Percentiles rank a stretch among this genome's conserved stretches.
Conservation (phyloP, 2,113 vertebrate species). For the Menidia beryllina region DNA sequence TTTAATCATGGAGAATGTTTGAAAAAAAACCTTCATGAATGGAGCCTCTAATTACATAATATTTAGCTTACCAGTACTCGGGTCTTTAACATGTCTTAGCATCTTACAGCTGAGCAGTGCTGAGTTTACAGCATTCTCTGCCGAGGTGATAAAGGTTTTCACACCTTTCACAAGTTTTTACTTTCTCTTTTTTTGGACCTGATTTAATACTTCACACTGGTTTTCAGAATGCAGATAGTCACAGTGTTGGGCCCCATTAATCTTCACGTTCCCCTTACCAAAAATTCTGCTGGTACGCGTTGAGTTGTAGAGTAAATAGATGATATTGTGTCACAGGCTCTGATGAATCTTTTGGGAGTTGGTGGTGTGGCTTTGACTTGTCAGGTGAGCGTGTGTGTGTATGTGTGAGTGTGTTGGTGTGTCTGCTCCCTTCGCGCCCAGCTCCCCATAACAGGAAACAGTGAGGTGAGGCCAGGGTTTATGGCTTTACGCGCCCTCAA, state of each 20-base stretch:
- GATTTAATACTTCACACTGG: too few species aligned
- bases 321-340: constrained; percentile 35
- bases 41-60: too few species aligned
- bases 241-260: not conserved
- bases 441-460: constrained; percentile 77
- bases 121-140: too few species aligned
- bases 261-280: not conserved
- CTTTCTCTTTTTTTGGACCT: too few species aligned
- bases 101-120: too few species aligned
- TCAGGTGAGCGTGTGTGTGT: constrained; percentile 45
- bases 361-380: constrained; percentile 34
- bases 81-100: too few species aligned
- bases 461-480: constrained; percentile 78
- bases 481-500: constrained; percentile 70
- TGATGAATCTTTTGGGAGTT: constrained; percentile 42
- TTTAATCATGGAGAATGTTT: too few species aligned
- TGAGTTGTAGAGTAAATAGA: constrained; percentile 26
- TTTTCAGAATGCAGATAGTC: not conserved
- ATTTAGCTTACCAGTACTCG: too few species aligned
- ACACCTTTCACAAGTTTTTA: too few species aligned
- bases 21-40: too few species aligned
- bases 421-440: constrained; percentile 2
- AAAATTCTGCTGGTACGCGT: not conserved
- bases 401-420: constrained; percentile 27
- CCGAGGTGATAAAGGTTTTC: too few species aligned